Base-by-base conservation (phyloP, 1,140 invertebrate species). In the Sminthurinus signatus region DNA sequence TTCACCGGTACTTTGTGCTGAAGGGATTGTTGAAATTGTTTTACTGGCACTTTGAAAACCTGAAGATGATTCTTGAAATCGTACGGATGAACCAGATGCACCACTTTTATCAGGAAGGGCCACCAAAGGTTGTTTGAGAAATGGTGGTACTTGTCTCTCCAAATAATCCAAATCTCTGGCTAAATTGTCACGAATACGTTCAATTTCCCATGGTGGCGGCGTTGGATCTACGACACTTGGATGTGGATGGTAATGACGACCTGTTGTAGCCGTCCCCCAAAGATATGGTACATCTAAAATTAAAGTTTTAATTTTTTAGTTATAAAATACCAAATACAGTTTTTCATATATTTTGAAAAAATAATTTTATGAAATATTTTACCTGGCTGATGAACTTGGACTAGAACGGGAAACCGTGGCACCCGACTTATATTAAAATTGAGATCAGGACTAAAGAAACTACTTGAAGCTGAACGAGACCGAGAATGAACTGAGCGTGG, bases 341-440 rank as follows among this genome's bases (percentile, higher is more conserved):
- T n/a, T n/a, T n/a, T n/a, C n/a, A n/a, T n/a, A n/a, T n/a, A n/a
- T n/a, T n/a, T n/a, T n/a, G n/a, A n/a, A n/a, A n/a, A n/a, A n/a
- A n/a, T n/a, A n/a, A n/a, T n/a, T n/a, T n/a, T n/a, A n/a, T n/a
- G n/a, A n/a, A n/a, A n/a, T n/a, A n/a, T n/a, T n/a, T n/a, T n/a
- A n/a, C n/a, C n/a, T n/a, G 73, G 71, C 60, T 75, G 65, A 54
- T 74, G 73, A 54, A 74, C 69, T 63, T 74, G 73, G 57, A 69
- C 74, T 68, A 71, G 68, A 62, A 72, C 69, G 19, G 71, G 69
- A 65, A 68, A 68, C 28, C 62, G 66, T 48, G 64, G 58, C 32
- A 65, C 64, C 31, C 60, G 62, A 27, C 67, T 72, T 23, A 70
- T 28, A 63, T 69, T 62, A 64, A 65, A 60, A 48, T 64, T 64